Percentiles rank a stretch among this genome's conserved stretches.
Conservation (phyloP, 2,888 invertebrate species). For the Aphidoletes aphidimyza region DNA sequence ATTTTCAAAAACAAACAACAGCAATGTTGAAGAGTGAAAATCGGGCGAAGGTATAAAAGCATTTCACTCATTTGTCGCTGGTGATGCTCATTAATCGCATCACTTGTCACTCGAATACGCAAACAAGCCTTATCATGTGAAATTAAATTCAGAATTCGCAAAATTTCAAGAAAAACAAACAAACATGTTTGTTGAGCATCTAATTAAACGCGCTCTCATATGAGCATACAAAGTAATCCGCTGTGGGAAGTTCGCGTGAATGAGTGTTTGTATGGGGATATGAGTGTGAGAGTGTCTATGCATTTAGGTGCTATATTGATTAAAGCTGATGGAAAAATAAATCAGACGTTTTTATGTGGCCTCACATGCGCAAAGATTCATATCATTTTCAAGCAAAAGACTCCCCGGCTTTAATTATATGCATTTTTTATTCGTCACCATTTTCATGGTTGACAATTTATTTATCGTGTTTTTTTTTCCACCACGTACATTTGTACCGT, state of each 20-base stretch:
- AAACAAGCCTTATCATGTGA: not conserved
- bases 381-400: constrained; percentile 10
- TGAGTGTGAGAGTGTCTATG: not conserved
- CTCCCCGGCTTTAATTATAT: constrained; percentile 7
- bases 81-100: constrained; percentile 32
- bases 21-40: too few relatives aligned
- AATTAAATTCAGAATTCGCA: not conserved
- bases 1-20: not conserved
- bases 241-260: too few relatives aligned
- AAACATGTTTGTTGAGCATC: constrained; percentile 3
- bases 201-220: too few relatives aligned
- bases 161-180: not conserved
- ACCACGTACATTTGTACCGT: not conserved
- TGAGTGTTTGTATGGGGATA: too few relatives aligned
- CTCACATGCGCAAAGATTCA: not conserved
- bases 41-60: too few relatives aligned
- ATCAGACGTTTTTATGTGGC: not conserved
- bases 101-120: constrained; percentile 23
- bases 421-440: constrained; percentile 29
- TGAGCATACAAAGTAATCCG: too few relatives aligned
- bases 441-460: constrained; percentile 25
- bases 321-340: constrained; percentile 22
- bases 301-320: constrained; percentile 31
- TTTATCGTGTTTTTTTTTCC: not conserved
- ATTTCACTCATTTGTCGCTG: not conserved